Evolutionary conservation across 2,797 vertebrate genomes (phyloP).

Genomic region (Pseudotriccus pelzelni): DNA sequence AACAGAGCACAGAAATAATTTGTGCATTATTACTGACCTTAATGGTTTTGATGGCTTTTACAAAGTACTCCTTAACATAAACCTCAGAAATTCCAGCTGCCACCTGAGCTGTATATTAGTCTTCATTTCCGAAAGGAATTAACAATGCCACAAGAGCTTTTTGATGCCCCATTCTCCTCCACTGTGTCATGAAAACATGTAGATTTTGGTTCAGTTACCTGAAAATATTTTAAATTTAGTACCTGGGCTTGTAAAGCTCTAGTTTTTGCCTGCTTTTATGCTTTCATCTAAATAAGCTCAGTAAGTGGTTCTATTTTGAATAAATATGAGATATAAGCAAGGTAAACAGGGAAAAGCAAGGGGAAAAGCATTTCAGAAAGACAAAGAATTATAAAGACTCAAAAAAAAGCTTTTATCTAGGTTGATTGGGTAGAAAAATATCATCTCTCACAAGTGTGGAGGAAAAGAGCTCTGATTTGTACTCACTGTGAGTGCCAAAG

Average conservation of each 20-base stretch:
- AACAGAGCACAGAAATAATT: neutral
- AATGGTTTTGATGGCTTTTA: neutral
- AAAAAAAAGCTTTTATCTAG: neutral
- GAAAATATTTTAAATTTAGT: neutral
- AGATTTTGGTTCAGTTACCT: neutral
- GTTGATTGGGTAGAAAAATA: neutral
- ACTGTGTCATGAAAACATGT: neutral
- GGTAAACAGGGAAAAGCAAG: neutral
- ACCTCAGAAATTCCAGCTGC: neutral
- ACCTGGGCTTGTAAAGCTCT: neutral
- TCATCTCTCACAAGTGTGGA: neutral
- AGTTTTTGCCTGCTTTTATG: neutral
- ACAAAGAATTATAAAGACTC: neutral
- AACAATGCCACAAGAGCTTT: neutral
- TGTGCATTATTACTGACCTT: neutral
- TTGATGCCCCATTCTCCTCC: neutral
- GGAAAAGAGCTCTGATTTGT: neutral
- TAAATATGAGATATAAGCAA: neutral
- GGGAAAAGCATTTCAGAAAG: neutral
- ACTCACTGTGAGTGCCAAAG: neutral
- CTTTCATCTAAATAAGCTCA: neutral
- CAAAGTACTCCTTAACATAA: neutral
- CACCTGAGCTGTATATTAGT: neutral
- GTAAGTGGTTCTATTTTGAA: neutral
- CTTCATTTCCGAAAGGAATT: neutral